Evolutionary conservation across 2,888 invertebrate species (phyloP).

Genomic region (Opisthograptis luteolata): DNA sequence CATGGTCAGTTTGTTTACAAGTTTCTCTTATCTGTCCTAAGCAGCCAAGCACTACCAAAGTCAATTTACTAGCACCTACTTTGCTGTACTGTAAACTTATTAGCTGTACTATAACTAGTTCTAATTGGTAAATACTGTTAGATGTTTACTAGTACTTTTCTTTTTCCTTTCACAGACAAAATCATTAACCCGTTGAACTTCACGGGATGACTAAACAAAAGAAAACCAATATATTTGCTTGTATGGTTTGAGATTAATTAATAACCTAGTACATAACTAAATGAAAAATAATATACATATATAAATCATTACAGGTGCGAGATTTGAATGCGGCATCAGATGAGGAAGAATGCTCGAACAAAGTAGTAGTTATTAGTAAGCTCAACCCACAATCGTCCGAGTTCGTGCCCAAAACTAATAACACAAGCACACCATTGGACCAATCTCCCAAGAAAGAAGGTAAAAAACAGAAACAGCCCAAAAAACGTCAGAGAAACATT

Average conservation of each 20-base stretch:
- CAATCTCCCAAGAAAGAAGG: constrained; percentile 1
- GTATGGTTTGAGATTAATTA: too few relatives aligned
- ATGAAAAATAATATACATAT: too few relatives aligned
- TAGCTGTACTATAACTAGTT: too few relatives aligned
- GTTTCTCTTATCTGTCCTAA: background rate
- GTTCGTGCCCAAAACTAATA: constrained; percentile 3
- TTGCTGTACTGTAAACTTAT: too few relatives aligned
- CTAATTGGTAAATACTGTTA: too few relatives aligned
- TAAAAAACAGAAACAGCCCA: constrained; percentile 5
- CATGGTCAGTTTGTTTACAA: constrained; percentile 46
- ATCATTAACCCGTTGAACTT: too few relatives aligned
- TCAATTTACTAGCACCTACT: too few relatives aligned
- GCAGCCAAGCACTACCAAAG: background rate
- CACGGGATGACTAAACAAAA: too few relatives aligned
- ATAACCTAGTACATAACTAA: too few relatives aligned
- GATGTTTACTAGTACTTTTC: too few relatives aligned
- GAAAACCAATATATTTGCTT: too few relatives aligned
- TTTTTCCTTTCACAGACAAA: too few relatives aligned
- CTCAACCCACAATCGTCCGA: constrained; percentile 5
- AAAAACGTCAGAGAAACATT: constrained; percentile 49
- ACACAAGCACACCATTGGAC: constrained; percentile 1
- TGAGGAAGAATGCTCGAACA: constrained; percentile 20
- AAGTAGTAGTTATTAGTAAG: constrained; percentile 29
- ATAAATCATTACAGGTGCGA: constrained; percentile 58
- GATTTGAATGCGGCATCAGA: constrained; percentile 28